phyloP scores from a whole-genome alignment of 2,113 vertebrate species.

The Xiphias gladius region DNA sequence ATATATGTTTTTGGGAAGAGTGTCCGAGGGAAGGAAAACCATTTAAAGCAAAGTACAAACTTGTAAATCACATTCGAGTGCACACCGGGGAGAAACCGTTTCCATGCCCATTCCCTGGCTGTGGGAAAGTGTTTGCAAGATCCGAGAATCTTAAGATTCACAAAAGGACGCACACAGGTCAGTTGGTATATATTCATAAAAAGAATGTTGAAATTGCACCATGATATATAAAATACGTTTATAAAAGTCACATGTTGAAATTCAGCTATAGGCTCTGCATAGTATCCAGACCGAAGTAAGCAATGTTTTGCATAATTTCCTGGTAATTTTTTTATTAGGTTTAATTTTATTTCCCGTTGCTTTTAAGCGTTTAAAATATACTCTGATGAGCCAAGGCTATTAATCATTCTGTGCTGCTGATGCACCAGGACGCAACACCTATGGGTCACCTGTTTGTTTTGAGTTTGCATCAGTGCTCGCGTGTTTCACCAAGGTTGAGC shows the following conservation, averaged over 20 bases:
- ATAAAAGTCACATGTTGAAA: background rate
- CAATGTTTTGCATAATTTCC: background rate
- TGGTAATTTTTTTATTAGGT: background rate
- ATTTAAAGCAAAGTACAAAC: slow-evolving; percentile 99
- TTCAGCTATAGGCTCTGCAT: background rate
- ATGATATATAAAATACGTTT: background rate
- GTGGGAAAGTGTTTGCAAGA: slow-evolving; percentile 98
- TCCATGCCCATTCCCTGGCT: slow-evolving; percentile 98
- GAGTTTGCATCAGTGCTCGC: slow-evolving; percentile 49
- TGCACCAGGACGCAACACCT: slow-evolving; percentile 38
- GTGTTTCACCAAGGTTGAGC: slow-evolving; percentile 49
- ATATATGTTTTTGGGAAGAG: slow-evolving; percentile 99
- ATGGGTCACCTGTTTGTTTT: slow-evolving; percentile 57
- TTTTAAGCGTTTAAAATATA: slow-evolving; percentile 17
- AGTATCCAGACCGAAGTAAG: background rate
- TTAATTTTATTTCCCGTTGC: background rate
- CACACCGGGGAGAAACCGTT: slow-evolving; percentile 99
- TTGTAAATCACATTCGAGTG: slow-evolving; percentile 99
- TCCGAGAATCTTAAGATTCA: slow-evolving; percentile 99
- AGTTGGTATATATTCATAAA: slow-evolving; percentile 79
- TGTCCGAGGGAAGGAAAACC: slow-evolving; percentile 98
- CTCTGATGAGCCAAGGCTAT: background rate
- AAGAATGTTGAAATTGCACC: background rate
- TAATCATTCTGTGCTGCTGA: slow-evolving; percentile 39
- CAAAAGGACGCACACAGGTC: slow-evolving; percentile 99